Percentiles rank a stretch among this genome's conserved stretches.
Conservation (phyloP, 2,797 vertebrate genomes). For the Champsocephalus gunnari region DNA sequence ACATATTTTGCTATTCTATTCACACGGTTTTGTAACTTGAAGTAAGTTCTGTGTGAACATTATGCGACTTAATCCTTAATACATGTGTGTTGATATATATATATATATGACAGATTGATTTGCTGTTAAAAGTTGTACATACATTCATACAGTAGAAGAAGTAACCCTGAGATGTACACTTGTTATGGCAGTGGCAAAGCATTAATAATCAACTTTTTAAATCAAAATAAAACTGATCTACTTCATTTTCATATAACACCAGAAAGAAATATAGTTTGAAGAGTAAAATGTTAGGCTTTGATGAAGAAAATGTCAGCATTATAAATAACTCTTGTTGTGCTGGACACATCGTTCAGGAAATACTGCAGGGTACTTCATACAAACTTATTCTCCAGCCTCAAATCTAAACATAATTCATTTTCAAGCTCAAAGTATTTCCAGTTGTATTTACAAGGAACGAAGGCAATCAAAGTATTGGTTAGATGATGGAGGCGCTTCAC, state of each 20-base stretch:
- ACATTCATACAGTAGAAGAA: background rate
- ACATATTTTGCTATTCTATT: background rate
- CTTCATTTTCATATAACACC: background rate
- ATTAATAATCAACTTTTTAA: background rate
- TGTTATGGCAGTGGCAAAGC: background rate
- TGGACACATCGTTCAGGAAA: background rate
- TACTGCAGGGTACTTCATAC: background rate
- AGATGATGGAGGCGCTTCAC: background rate
- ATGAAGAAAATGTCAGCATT: slow-evolving; percentile 6
- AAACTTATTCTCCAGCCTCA: background rate
- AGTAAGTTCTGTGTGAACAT: background rate
- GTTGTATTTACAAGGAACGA: background rate
- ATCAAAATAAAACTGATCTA: background rate
- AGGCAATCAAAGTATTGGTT: slow-evolving; percentile 7
- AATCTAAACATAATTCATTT: background rate
- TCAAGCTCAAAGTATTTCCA: slow-evolving; percentile 2
- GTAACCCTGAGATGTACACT: slow-evolving; percentile 20
- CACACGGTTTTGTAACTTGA: background rate
- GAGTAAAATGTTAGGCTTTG: background rate
- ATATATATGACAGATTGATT: background rate
- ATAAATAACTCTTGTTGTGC: background rate
- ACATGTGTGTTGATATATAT: background rate
- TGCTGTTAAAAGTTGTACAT: background rate
- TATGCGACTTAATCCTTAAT: background rate
- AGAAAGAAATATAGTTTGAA: background rate